phyloP scores from a whole-genome alignment of 1,140 invertebrate genomes.

The Atta colombica region DNA sequence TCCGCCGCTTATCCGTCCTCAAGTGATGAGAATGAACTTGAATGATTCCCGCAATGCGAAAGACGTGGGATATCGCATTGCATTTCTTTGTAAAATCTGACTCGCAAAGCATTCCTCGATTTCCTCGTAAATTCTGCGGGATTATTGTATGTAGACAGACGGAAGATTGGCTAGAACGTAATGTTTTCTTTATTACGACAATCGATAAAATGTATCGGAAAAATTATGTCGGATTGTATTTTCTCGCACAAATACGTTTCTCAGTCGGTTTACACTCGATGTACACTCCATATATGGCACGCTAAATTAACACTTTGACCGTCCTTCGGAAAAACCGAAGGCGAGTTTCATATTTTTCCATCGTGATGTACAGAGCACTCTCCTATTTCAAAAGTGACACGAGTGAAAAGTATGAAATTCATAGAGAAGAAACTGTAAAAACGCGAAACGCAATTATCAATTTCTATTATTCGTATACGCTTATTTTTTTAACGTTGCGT shows the following conservation, averaged over 20 bases:
- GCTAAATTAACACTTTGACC: neutral
- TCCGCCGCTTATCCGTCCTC: constrained; percentile 45
- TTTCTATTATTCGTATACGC: neutral
- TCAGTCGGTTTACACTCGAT: neutral
- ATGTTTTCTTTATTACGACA: constrained; percentile 28
- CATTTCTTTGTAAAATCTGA: constrained; percentile 3
- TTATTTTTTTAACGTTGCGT: neutral
- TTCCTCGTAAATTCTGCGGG: constrained; percentile 16
- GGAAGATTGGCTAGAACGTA: neutral
- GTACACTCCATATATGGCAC: neutral
- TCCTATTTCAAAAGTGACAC: neutral
- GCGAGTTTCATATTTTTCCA: neutral
- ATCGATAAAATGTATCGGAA: constrained; percentile 27
- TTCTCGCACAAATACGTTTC: neutral
- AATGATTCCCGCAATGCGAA: constrained; percentile 33
- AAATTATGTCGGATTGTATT: constrained; percentile 19
- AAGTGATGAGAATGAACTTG: constrained; percentile 64
- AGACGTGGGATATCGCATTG: constrained; percentile 36
- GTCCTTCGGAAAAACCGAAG: neutral
- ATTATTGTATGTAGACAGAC: constrained; percentile 1
- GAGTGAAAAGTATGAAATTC: neutral
- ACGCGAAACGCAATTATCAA: neutral
- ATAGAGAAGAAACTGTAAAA: neutral
- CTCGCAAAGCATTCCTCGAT: constrained; percentile 22
- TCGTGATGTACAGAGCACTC: neutral